Evolutionary conservation across 2,888 invertebrate species (phyloP), one percentile per base, ranked within the genome.

Genomic region (Andrena chrysosceles): DNA sequence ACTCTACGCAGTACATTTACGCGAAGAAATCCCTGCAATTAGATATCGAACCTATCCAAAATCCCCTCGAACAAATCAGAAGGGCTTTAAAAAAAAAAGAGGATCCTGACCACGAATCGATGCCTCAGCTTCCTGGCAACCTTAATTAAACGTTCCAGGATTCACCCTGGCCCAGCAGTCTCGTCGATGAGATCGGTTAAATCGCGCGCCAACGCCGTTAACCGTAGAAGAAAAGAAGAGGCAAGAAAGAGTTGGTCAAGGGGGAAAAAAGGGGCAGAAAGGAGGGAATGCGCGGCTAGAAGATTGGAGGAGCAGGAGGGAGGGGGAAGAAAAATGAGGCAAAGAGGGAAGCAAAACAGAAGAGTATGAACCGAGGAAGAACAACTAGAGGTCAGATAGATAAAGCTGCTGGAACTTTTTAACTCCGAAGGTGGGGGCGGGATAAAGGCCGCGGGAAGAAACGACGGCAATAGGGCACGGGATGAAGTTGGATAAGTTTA

Each of bases 401-500:
- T 77, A 75, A 77, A 83, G 79, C 76, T 70, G 49, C 31, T 56
- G 48, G 35, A 85, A 85, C 67, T 85, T 85, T 85, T 85, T 85
- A 83, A 74, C 77, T 72, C 66, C 72, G 35, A 56, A 31, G 56
- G 42, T 20, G 20, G 64, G 52, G n/a, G 29, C 42, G 54, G 59
- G 42, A 26, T 54, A 59, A 63, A 69, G 68, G 10, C 35, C 26
- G 26, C 23, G 33, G 26, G 64, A 66, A 63, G 73, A 63, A 66
- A 56, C 29, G 56, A 60, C 49, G 70, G 81, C 23, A 54, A 64
- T 49, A 49, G 77, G 62, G 81, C 56, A 62, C 59, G 66, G 68
- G 75, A 73, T 64, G 73, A 88, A 88, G 85, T 88, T 89, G 75
- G 72, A 69, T 70, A 85, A 88, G 89, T 88, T 88, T 88, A 85